Evolutionary conservation across 2,888 invertebrate genomes (phyloP).

Genomic region (Sesamia inferens): DNA sequence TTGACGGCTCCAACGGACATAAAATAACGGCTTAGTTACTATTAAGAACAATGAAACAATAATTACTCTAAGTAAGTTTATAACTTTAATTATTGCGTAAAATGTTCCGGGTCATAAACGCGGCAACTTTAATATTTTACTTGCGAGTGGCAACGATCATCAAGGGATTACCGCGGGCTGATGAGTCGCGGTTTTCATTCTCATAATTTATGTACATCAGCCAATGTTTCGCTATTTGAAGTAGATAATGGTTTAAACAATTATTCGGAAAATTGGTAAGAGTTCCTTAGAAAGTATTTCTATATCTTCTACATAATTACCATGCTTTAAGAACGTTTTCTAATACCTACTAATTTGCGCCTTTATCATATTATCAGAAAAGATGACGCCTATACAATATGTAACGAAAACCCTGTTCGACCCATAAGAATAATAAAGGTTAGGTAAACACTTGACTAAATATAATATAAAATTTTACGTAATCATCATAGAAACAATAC

Average conservation of each 20-base stretch:
- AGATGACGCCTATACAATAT: background rate
- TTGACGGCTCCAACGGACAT: background rate
- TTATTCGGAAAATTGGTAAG: background rate
- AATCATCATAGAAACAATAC: too few species aligned
- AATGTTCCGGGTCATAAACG: conserved; percentile 40
- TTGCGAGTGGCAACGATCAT: conserved; percentile 42
- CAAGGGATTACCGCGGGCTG: conserved; percentile 38
- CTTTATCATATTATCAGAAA: background rate
- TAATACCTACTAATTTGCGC: background rate
- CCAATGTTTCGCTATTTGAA: conserved; percentile 18
- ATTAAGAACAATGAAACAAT: conserved; percentile 30
- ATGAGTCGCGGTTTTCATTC: conserved; percentile 36
- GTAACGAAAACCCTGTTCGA: too few species aligned
- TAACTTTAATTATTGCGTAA: conserved; percentile 48
- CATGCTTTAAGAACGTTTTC: background rate
- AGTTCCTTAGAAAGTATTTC: background rate
- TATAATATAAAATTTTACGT: too few species aligned
- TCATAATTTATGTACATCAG: conserved; percentile 33
- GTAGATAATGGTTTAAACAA: background rate
- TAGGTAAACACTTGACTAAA: too few species aligned
- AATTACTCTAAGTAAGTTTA: conserved; percentile 26
- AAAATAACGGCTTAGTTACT: background rate
- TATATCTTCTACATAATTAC: too few species aligned
- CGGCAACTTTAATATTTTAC: conserved; percentile 49
- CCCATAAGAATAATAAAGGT: too few species aligned